A percentile compares a stretch with the other conserved stretches of the same genome.
Conservation (phyloP, 2,113 vertebrate species). For the Melospiza melodia region DNA sequence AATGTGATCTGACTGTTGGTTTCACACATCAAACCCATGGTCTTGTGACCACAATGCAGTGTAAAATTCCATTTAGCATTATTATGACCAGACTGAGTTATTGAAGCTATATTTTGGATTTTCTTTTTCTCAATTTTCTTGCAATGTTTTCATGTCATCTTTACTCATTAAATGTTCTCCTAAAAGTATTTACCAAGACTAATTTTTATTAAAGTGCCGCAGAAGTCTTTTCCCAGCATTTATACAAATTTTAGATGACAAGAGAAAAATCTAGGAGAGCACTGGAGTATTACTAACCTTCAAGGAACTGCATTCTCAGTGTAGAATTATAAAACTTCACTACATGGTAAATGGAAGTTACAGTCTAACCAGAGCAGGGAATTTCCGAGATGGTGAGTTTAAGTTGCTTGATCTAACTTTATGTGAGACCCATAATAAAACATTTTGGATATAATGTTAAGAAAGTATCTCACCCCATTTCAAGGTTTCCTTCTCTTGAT, state of each 20-base stretch:
- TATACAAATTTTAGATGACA: neutral
- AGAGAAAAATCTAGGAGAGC: neutral
- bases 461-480: neutral
- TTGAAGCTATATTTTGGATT: neutral
- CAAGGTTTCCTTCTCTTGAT: neutral
- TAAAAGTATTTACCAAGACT: neutral
- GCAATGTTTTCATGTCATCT: neutral
- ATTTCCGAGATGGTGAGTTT: neutral
- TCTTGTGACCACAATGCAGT: neutral
- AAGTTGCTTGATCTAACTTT: neutral
- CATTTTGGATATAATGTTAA: neutral
- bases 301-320: neutral
- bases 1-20: neutral
- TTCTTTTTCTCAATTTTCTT: neutral
- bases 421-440: neutral
- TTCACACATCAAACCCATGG: neutral
- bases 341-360: neutral
- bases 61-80: neutral
- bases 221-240: neutral
- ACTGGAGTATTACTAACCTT: neutral
- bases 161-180: neutral
- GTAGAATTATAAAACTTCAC: neutral
- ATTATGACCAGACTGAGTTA: neutral
- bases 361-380: neutral
- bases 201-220: neutral